These are phyloP conservation scores for Arctopsyche grandis DNA, from an alignment of 1,140 invertebrate species.

Conservation along the genomic window DNA sequence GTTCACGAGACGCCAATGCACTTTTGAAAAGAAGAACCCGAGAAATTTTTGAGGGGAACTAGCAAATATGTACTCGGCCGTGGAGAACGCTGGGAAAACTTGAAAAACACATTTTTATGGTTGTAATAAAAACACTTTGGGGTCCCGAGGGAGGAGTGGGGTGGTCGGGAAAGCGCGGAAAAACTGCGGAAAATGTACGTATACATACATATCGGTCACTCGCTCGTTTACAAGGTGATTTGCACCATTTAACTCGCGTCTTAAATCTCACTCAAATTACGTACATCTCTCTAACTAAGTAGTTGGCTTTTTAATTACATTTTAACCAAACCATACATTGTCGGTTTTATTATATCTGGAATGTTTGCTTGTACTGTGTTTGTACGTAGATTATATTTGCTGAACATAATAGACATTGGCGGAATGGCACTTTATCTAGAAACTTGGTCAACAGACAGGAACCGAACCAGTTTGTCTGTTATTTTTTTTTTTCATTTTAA, in stretches of 20 bases:
- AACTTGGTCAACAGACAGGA: constrained; percentile 43
- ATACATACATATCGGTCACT: constrained; percentile 43
- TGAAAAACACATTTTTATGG: constrained; percentile 55
- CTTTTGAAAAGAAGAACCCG: constrained; percentile 36
- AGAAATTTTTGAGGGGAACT: constrained; percentile 51
- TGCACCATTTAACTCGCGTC: constrained; percentile 10
- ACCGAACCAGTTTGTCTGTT: constrained; percentile 41
- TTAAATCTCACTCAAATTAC: constrained; percentile 11
- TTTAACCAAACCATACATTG: background rate
- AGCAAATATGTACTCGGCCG: constrained; percentile 51
- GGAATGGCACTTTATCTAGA: constrained; percentile 41
- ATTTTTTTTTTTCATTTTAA: background rate
- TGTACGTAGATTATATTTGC: background rate
- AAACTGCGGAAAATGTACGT: constrained; percentile 38
- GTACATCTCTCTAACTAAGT: background rate
- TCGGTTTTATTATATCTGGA: background rate
- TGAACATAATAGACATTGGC: constrained; percentile 31
- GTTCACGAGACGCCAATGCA: constrained; percentile 32
- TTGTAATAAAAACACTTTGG: constrained; percentile 51
- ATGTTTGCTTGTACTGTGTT: background rate
- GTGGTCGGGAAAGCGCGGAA: background rate
- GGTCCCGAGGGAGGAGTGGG: background rate
- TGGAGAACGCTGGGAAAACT: constrained; percentile 49
- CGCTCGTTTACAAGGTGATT: constrained; percentile 25
- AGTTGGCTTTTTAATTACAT: background rate